These are phyloP conservation scores for Drosophila navojoa DNA, from an alignment of 1,140 invertebrate species.

Conservation along the genomic window DNA sequence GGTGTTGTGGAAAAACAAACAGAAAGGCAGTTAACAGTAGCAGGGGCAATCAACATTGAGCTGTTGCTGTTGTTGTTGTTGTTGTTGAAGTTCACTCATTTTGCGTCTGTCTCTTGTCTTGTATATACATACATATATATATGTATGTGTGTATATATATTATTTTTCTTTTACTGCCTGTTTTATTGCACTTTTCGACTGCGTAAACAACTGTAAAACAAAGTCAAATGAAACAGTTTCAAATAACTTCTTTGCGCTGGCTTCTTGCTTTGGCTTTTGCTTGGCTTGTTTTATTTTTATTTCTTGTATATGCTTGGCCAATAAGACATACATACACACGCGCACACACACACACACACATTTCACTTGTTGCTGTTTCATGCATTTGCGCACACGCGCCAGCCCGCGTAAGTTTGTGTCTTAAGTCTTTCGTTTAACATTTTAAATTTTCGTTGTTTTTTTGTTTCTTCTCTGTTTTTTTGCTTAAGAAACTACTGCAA, in stretches of 20 bases:
- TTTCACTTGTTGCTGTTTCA: conserved; percentile 53
- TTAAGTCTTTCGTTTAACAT: conserved; percentile 66
- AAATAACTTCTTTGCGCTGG: conserved; percentile 46
- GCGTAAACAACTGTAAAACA: conserved; percentile 7
- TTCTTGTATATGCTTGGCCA: conserved; percentile 12
- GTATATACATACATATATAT: not conserved
- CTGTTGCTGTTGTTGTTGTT: conserved; percentile 5
- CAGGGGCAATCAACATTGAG: conserved; percentile 32
- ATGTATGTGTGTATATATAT: not conserved
- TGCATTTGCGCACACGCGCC: conserved; percentile 57
- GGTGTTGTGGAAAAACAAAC: conserved; percentile 57
- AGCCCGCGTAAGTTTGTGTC: conserved; percentile 65
- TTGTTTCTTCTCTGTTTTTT: not conserved
- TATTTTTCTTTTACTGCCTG: conserved; percentile 1
- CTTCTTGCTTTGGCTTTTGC: conserved; percentile 40
- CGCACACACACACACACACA: conserved; percentile 9
- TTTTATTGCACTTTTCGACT: conserved; percentile 43
- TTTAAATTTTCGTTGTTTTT: conserved; percentile 17
- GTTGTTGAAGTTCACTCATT: conserved; percentile 25
- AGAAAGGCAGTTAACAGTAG: conserved; percentile 54
- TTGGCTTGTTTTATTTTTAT: conserved; percentile 21
- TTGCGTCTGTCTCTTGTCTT: not conserved
- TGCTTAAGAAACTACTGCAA: conserved; percentile 5
- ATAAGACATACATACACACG: conserved; percentile 11
- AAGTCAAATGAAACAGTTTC: conserved; percentile 30